Evolutionary conservation across 1,140 invertebrate species (phyloP), one percentile per base, ranked within the genome.

Genomic region (Palaemon carinicauda): DNA sequence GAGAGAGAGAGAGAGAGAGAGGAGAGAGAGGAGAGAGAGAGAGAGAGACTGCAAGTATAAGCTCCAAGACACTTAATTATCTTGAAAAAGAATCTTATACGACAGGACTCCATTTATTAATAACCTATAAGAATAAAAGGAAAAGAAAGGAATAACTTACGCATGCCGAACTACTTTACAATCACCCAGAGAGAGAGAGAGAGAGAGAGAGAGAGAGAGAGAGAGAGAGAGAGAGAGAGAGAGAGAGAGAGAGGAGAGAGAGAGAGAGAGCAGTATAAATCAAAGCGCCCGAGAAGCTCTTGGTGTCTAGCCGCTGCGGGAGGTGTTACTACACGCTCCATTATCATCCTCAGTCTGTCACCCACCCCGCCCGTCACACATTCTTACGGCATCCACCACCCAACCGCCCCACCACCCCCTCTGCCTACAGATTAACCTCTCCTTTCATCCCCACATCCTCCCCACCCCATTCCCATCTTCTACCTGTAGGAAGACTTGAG

Each of bases 261-360:
- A 69, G 60, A 69, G 60, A 69, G 60, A 69, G 60, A 69, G 60
- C 19, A 29, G 78, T 53, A 82, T 82, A 82, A 73, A 82, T 82
- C 81, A 82, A 51, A 50, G 14, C 50, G 50, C 1, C 1, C 41
- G 15, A n/a, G 27, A 31, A 54, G 14, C 51, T 50, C 41, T n/a
- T 74, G 41, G 71, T 75, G 71, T 75, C 52, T 73, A 19, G 24
- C 27, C 81, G 31, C 81, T 75, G 27, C 69, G 17, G 81, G 81
- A 29, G 80, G 65, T 51, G 81, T 75, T 51, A 52, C 80, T 82
- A 81, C 56, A 41, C 80, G 65, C 65, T 41, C 80, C 65, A 82
- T 82, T 82, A 82, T 82, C 80, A 82, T 51, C 81, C 69, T 17
- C 29, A 69, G 53, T 74, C 69, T 82, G 69, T 82, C 81, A 82